Evolutionary conservation across 2,888 invertebrate genomes (phyloP).

Genomic region (Barypeithes pellucidus): DNA sequence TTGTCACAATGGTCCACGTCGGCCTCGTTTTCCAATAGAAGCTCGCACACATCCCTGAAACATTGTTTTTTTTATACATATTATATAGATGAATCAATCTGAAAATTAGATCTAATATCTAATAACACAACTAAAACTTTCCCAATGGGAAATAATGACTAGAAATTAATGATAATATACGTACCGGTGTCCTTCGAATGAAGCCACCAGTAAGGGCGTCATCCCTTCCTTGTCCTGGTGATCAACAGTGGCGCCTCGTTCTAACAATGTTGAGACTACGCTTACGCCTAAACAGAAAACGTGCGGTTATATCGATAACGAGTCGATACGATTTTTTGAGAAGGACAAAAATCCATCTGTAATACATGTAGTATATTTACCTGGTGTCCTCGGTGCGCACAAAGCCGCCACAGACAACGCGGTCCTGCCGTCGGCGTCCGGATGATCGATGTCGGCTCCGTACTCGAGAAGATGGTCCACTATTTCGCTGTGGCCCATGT

Average conservation of each 20-base stretch:
- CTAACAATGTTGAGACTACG: conserved; percentile 82
- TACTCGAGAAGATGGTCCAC: conserved; percentile 87
- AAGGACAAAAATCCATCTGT: neutral
- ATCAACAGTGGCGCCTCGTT: conserved; percentile 87
- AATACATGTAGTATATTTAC: conserved; percentile 65
- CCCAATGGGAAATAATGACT: too few species aligned
- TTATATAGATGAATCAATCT: too few species aligned
- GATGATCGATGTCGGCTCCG: conserved; percentile 88
- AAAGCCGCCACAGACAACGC: conserved; percentile 91
- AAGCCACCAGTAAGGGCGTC: conserved; percentile 90
- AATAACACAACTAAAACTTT: too few species aligned
- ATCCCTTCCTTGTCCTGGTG: conserved; percentile 90
- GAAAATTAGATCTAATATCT: too few species aligned
- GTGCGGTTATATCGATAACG: too few species aligned
- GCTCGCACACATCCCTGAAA: conserved; percentile 87
- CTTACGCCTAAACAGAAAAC: conserved; percentile 69
- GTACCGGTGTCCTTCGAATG: conserved; percentile 91
- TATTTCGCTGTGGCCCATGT: conserved; percentile 94
- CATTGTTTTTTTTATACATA: too few species aligned
- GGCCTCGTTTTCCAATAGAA: conserved; percentile 92
- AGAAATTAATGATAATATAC: too few species aligned
- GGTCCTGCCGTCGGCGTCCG: conserved; percentile 88
- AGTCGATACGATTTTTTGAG: too few species aligned
- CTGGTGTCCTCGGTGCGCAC: conserved; percentile 86
- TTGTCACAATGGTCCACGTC: conserved; percentile 91